Conservation (phyloP, 2,888 invertebrate species). For the Thelaira solivaga region DNA sequence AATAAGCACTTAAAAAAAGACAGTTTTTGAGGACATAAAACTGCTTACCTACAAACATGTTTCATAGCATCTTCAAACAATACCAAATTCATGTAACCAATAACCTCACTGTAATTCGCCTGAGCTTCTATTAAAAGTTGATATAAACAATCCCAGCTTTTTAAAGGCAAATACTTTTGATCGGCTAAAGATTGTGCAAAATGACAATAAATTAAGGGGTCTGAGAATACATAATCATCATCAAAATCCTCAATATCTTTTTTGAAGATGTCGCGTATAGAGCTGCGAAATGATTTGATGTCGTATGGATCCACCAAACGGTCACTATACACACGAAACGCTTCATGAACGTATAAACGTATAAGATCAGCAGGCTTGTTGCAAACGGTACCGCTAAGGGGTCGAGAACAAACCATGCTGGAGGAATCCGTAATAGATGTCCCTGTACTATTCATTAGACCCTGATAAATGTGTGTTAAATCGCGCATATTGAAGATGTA, state of each 20-base stretch:
- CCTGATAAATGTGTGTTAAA: constrained; percentile 95
- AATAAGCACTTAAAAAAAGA: background rate
- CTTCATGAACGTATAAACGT: constrained; percentile 93
- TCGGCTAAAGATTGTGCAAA: constrained; percentile 89
- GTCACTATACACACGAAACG: constrained; percentile 93
- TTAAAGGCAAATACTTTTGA: constrained; percentile 91
- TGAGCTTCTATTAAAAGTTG: constrained; percentile 89
- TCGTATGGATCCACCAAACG: constrained; percentile 90
- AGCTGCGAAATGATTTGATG: constrained; percentile 85
- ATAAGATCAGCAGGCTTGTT: constrained; percentile 85
- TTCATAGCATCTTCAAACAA: constrained; percentile 97
- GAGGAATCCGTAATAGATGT: constrained; percentile 78
- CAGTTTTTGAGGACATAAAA: too few species aligned
- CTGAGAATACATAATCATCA: constrained; percentile 84
- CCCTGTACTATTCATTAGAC: constrained; percentile 88
- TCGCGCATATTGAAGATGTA: constrained; percentile 95
- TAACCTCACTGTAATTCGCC: constrained; percentile 90
- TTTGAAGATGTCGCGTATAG: constrained; percentile 87
- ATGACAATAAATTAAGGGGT: constrained; percentile 92
- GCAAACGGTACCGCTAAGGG: constrained; percentile 76
- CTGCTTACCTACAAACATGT: constrained; percentile 86
- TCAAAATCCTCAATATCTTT: constrained; percentile 88
- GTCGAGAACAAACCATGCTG: constrained; percentile 44
- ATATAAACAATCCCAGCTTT: constrained; percentile 84
- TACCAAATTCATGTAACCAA: constrained; percentile 95